Evolutionary conservation across 1,140 invertebrate species (phyloP).

Genomic region (Atta cephalotes): DNA sequence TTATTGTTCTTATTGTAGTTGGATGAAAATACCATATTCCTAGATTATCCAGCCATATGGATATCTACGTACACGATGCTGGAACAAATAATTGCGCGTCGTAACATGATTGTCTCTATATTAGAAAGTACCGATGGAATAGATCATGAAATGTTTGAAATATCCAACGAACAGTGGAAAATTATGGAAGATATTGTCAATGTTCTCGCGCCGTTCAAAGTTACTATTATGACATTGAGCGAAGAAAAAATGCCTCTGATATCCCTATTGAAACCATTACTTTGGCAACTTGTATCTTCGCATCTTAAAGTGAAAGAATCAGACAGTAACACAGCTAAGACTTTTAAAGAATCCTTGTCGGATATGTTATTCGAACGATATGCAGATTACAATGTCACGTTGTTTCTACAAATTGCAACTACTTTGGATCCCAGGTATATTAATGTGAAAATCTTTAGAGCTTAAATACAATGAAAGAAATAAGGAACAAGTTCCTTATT

Average conservation of each 20-base stretch:
- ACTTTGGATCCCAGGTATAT: slow-evolving; percentile 86
- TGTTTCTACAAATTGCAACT: slow-evolving; percentile 86
- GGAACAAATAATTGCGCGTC: slow-evolving; percentile 84
- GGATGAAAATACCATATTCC: slow-evolving; percentile 82
- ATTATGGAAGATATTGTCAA: slow-evolving; percentile 85
- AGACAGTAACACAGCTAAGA: slow-evolving; percentile 82
- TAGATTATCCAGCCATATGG: slow-evolving; percentile 86
- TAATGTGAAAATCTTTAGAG: neutral
- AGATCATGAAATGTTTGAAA: slow-evolving; percentile 78
- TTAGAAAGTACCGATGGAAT: slow-evolving; percentile 80
- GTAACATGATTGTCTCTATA: slow-evolving; percentile 81
- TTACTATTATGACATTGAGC: slow-evolving; percentile 87
- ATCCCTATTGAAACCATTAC: slow-evolving; percentile 87
- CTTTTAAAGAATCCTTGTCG: slow-evolving; percentile 84
- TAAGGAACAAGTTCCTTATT: too few relatives aligned
- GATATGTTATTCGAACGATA: slow-evolving; percentile 85
- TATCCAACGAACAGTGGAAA: slow-evolving; percentile 85
- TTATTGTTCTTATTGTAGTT: slow-evolving; percentile 76
- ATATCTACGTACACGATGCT: slow-evolving; percentile 87
- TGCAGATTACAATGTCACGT: slow-evolving; percentile 81
- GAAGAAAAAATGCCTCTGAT: slow-evolving; percentile 87
- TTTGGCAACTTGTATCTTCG: slow-evolving; percentile 86
- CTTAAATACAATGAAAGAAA: too few relatives aligned
- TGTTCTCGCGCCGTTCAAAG: slow-evolving; percentile 87
- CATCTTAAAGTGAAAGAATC: slow-evolving; percentile 85